Percentiles rank a stretch among this genome's conserved stretches.
These are phyloP conservation scores for Carassius gibelio DNA, from an alignment of 2,113 vertebrate genomes.

Conservation along the genomic window DNA sequence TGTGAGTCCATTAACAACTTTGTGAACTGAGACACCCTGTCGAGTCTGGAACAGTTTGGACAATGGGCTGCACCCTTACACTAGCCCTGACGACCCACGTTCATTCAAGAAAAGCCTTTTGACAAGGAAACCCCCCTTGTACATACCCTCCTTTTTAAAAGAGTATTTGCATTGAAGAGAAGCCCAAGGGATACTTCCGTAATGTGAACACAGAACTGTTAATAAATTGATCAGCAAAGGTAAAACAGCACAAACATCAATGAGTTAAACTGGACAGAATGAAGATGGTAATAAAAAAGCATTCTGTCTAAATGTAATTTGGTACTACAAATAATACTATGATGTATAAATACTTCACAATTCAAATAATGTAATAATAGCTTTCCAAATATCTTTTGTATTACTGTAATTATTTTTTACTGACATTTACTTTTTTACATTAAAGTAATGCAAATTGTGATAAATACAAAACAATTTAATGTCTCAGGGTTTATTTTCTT, in stretches of 20 bases:
- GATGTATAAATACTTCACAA: not conserved
- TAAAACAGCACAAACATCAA: not conserved
- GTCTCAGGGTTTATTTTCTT: not conserved
- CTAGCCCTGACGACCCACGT: conserved; percentile 12
- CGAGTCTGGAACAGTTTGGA: conserved; percentile 47
- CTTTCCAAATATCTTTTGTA: not conserved
- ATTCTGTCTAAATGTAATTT: not conserved
- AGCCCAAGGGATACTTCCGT: conserved; percentile 25
- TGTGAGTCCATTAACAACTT: conserved; percentile 55
- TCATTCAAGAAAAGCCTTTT: conserved; percentile 41
- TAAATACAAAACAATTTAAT: not conserved
- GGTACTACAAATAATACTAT: not conserved
- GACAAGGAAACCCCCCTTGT: conserved; percentile 45
- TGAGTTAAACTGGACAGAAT: not conserved
- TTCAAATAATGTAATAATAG: not conserved
- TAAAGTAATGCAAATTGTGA: not conserved
- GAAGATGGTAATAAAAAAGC: too few species aligned
- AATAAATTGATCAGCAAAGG: conserved; percentile 8
- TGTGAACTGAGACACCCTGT: conserved; percentile 53
- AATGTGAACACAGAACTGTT: conserved; percentile 5
- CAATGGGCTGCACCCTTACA: conserved; percentile 31
- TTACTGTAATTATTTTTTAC: too few species aligned
- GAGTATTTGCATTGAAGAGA: conserved; percentile 40
- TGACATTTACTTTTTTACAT: not conserved
- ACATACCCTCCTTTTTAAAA: conserved; percentile 26